Percentiles rank a stretch among this genome's conserved stretches.
These are phyloP conservation scores for Pampusana beccarii DNA, from an alignment of 2,113 vertebrate species.

Conservation along the genomic window DNA sequence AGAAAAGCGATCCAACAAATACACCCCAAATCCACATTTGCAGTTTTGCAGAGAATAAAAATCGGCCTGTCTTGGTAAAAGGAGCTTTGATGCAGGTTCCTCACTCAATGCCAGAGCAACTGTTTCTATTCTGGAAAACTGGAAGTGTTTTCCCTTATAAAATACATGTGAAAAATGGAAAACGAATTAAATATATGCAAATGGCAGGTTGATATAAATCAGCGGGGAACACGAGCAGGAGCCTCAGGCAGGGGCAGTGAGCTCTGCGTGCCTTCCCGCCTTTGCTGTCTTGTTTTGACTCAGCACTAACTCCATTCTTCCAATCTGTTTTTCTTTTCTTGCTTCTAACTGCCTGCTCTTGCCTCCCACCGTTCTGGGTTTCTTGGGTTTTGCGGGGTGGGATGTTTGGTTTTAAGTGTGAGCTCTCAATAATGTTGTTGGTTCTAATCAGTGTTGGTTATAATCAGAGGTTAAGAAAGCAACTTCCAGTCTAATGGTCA, in stretches of 20 bases:
- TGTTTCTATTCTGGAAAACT: background rate
- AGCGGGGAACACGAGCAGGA: background rate
- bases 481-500: background rate
- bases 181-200: background rate
- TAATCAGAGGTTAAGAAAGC: background rate
- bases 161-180: background rate
- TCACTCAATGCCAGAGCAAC: background rate
- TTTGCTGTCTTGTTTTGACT: background rate
- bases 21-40: background rate
- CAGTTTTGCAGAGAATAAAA: constrained; percentile 25
- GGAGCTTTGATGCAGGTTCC: background rate
- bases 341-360: background rate
- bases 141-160: background rate
- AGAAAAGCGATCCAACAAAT: constrained; percentile 13
- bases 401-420: background rate
- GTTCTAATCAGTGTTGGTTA: too few species aligned
- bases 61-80: background rate
- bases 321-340: background rate
- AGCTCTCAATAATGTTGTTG: background rate
- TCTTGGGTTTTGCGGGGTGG: background rate
- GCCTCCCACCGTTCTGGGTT: background rate
- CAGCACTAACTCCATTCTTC: background rate
- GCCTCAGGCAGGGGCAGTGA: background rate
- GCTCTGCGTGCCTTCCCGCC: background rate
- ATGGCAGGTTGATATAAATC: background rate